Evolutionary conservation across 92 coral and sea anemone genomes (phyloP).

Genomic region (Siderastrea siderea): DNA sequence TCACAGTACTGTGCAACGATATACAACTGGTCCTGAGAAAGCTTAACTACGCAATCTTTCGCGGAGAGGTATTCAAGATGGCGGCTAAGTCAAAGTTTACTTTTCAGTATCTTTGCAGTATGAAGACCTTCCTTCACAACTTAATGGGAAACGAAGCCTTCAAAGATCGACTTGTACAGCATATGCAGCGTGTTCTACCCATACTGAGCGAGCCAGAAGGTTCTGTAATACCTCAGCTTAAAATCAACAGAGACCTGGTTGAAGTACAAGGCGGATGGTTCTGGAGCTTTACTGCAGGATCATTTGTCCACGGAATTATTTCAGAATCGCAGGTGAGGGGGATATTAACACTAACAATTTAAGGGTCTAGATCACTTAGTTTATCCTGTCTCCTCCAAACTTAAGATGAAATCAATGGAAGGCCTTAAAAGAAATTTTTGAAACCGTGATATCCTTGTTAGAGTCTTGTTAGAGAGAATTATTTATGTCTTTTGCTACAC

Average conservation of each 20-base stretch:
- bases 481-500: too few species aligned
- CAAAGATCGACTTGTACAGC: constrained; percentile 59
- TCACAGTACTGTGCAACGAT: constrained; percentile 58
- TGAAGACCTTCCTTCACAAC: constrained; percentile 56
- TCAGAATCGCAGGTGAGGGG: constrained; percentile 18
- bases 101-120: background rate
- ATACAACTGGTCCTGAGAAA: constrained; percentile 40
- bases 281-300: constrained; percentile 20
- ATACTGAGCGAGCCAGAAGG: constrained; percentile 48
- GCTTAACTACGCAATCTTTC: constrained; percentile 12
- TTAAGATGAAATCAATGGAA: background rate
- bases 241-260: constrained; percentile 35
- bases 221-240: constrained; percentile 27
- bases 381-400: background rate
- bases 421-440: background rate
- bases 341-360: background rate
- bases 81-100: constrained; percentile 17
- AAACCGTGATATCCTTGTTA: too few species aligned
- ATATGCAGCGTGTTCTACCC: constrained; percentile 39
- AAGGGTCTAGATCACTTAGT: background rate
- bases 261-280: constrained; percentile 59
- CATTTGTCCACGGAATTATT: constrained; percentile 26
- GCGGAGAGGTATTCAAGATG: constrained; percentile 55
- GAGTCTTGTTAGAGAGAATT: too few species aligned
- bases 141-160: constrained; percentile 60